Base-by-base conservation (phyloP, 2,888 invertebrate genomes). In the Eurois occulta region DNA sequence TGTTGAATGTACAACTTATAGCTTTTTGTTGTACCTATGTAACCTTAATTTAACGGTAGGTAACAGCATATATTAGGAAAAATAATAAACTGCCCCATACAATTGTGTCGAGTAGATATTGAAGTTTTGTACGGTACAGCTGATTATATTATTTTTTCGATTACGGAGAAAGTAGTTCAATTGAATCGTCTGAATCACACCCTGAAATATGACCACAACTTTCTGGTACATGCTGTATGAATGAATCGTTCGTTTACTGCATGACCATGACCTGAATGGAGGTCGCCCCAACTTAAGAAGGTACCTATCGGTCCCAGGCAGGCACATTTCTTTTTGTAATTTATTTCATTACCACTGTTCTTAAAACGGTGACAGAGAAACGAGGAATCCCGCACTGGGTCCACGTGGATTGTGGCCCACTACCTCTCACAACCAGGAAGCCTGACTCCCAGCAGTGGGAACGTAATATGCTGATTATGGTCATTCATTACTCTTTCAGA, bases 1-100 rank as follows among this genome's bases (percentile, higher is more conserved):
- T 65, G 55, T n/a, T n/a, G n/a, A n/a, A n/a, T 77, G 13, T 28
- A 58, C 46, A 18, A 65, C 55, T 80, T 32, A 65, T n/a, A 32
- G 32, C 38, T 62, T 75, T 73, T 64, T n/a, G 28, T 73, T 68
- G 41, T 41, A n/a, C n/a, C n/a, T n/a, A 46, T 58, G n/a, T 58
- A 32, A 58, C 76, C 76, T 68, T 48, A 11, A 46, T 55, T 46
- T 46, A 35, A 66, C 60, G 60, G 21, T n/a, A 7, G 11, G 11
- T 4, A 52, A 21, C 24, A 52, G 21, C 21, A 13, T 66, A 24
- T 8, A 52, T n/a, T 18, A 52, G 1, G 52, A 52, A 52, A n/a
- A 24, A n/a, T 52, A 52, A n/a, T 52, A 11, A 24, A 24, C 48
- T 21, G 48, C 24, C 48, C 21, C 21, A 7, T 21, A 21, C 21